A percentile compares a stretch with the other conserved stretches of the same genome.
phyloP scores from a whole-genome alignment of 2,797 vertebrate species.

The Cirrhinus mrigala region DNA sequence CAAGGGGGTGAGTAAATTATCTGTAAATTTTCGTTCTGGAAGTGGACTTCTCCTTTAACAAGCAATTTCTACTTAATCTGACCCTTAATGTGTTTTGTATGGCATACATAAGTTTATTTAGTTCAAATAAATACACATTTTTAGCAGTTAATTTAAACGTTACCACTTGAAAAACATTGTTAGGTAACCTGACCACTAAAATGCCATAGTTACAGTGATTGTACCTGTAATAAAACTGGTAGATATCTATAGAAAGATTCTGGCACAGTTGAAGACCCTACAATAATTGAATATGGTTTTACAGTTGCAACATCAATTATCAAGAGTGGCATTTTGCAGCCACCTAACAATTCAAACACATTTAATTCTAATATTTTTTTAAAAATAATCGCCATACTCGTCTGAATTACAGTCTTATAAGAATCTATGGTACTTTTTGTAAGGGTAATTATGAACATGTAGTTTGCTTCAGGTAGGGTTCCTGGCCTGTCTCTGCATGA shows the following conservation, averaged over 20 bases:
- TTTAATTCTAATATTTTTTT: not conserved
- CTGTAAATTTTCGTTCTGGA: no score
- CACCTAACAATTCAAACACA: not conserved
- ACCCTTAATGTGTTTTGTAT: not conserved
- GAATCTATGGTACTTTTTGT: not conserved
- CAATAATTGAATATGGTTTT: not conserved
- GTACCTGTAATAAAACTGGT: not conserved
- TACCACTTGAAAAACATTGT: not conserved
- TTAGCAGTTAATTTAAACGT: not conserved
- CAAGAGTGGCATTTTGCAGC: not conserved
- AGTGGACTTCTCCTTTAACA: no score
- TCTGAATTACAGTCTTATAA: not conserved
- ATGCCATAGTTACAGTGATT: not conserved
- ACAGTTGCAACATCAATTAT: not conserved
- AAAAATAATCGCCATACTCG: not conserved
- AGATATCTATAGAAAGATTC: not conserved
- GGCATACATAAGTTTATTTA: not conserved
- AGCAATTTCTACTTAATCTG: not conserved
- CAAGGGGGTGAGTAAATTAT: no score
- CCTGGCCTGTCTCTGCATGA: slow-evolving; percentile 20
- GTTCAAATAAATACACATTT: not conserved
- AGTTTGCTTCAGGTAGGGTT: not conserved
- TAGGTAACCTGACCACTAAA: not conserved
- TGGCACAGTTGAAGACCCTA: not conserved
- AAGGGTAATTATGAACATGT: not conserved